Evolutionary conservation across 2,888 invertebrate genomes (phyloP).

Genomic region (Calliopum simillimum): DNA sequence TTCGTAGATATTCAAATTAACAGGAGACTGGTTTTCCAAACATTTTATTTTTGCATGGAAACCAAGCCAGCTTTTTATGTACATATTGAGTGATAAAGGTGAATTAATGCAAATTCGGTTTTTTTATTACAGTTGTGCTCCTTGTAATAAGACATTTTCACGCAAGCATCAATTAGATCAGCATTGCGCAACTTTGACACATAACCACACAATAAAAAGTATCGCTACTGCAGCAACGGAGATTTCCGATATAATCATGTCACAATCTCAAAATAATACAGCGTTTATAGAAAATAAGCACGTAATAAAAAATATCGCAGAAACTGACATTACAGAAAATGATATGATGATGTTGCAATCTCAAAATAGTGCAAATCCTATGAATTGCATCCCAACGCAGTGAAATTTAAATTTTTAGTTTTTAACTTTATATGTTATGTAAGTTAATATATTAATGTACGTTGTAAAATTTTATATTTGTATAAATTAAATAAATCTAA

Average conservation of each 20-base stretch:
- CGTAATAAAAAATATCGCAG: no score
- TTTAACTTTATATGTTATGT: neutral
- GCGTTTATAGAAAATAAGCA: no score
- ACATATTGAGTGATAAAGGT: no score
- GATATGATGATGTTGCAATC: neutral
- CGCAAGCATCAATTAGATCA: slow-evolving; percentile 64
- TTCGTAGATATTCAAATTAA: no score
- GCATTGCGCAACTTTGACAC: slow-evolving; percentile 62
- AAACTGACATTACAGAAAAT: neutral
- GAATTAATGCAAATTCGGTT: no score
- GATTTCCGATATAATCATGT: neutral
- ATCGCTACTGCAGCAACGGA: neutral
- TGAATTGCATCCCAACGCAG: slow-evolving; percentile 3
- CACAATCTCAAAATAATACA: slow-evolving; percentile 5
- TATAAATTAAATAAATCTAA: slow-evolving; percentile 11
- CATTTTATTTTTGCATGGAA: no score
- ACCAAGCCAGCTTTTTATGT: no score
- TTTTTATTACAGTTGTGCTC: slow-evolving; percentile 62
- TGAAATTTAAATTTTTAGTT: neutral
- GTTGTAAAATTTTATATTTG: slow-evolving; percentile 29
- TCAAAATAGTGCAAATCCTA: neutral
- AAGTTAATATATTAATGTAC: slow-evolving; percentile 1
- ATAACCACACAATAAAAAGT: slow-evolving; percentile 59
- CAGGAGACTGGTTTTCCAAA: no score
- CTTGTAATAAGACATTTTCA: slow-evolving; percentile 64